These are phyloP conservation scores for Microcebus murinus DNA, from an alignment of 2,113 vertebrate species.

Conservation along the genomic window DNA sequence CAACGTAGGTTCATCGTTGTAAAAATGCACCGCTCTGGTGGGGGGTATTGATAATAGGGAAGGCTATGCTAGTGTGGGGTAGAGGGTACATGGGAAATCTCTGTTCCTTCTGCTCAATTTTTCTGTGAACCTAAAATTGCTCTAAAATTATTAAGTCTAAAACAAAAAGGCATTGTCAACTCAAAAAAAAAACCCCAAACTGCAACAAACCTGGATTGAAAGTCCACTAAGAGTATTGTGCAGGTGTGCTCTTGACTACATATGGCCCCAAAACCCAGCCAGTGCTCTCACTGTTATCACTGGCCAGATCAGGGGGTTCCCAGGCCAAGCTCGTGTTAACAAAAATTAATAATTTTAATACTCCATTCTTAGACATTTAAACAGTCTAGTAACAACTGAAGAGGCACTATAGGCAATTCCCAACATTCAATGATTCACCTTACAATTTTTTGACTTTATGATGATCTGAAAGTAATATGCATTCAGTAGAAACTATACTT, in stretches of 20 bases:
- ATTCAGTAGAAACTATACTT: neutral
- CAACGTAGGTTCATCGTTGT: neutral
- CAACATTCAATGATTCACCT: neutral
- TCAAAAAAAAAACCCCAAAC: neutral
- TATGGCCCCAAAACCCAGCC: fast-evolving
- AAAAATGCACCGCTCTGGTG: no score
- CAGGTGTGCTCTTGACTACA: neutral
- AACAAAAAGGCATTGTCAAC: neutral
- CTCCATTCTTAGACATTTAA: neutral
- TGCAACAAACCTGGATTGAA: neutral
- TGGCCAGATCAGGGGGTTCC: neutral
- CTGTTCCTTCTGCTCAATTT: neutral
- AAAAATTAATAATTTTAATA: neutral
- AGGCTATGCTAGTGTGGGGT: neutral
- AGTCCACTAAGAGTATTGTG: neutral
- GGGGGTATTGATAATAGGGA: neutral
- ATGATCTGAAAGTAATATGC: neutral
- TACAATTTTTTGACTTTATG: neutral
- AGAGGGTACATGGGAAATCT: neutral
- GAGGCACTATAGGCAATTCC: neutral
- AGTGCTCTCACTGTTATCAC: neutral
- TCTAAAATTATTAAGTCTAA: neutral
- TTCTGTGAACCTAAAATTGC: neutral
- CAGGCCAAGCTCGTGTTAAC: neutral
- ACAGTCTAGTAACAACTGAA: neutral